Evolutionary conservation across 2,888 invertebrate genomes (phyloP).

Genomic region (Eupithecia dodoneata): DNA sequence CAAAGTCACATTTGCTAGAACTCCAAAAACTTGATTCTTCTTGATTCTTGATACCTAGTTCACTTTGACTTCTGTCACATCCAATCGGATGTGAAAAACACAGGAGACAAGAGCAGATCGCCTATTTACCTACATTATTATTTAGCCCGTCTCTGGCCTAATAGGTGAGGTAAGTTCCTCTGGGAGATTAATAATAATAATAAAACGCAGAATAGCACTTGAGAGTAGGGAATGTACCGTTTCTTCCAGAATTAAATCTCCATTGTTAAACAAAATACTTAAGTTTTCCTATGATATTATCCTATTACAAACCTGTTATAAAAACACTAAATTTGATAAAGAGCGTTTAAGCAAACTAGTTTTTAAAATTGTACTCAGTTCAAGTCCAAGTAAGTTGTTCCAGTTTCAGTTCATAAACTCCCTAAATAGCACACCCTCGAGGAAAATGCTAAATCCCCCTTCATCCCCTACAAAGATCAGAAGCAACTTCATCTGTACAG

Average conservation of each 20-base stretch:
- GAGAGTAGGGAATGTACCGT: background rate
- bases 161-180: background rate
- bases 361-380: background rate
- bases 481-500: constrained; percentile 6
- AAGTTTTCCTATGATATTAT: too few relatives aligned
- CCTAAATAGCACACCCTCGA: background rate
- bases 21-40: too few relatives aligned
- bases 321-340: background rate
- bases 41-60: too few relatives aligned
- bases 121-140: background rate
- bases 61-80: too few relatives aligned
- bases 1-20: too few relatives aligned
- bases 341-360: background rate
- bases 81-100: too few relatives aligned
- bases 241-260: too few relatives aligned
- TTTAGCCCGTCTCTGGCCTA: background rate
- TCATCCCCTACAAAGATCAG: constrained; percentile 7
- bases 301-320: background rate
- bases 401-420: background rate
- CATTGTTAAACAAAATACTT: too few relatives aligned
- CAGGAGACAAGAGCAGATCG: too few relatives aligned
- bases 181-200: background rate
- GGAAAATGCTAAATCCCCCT: constrained; percentile 7
- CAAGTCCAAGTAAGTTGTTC: background rate
- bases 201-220: background rate